Evolutionary conservation across 2,888 invertebrate species (phyloP), one percentile per base, ranked within the genome.

Genomic region (Diadromus collaris): DNA sequence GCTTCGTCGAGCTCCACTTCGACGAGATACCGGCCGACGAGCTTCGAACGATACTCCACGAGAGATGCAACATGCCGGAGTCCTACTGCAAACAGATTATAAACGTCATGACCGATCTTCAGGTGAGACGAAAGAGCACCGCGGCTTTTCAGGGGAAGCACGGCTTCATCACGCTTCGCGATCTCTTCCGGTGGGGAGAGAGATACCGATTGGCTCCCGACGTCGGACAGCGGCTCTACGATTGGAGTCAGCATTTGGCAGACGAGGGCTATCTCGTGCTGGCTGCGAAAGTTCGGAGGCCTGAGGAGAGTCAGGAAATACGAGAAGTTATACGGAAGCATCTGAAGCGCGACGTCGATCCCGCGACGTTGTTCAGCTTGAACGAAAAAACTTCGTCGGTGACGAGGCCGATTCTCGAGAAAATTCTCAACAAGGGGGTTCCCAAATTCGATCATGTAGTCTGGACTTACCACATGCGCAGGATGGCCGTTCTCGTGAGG

Each of bases 1-100:
- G 99, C 83, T 99, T 99, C 90, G 96, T 99, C 7, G 99, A 99
- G 90, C 92, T 99, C 4, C 98, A 99, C 90, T 99, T 99, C 89
- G 96, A 97, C 86, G 98, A 98, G 89, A 98, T 99, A 87, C 99
- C 99, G 0, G 92, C 95, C 16, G 90, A 91, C 0, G 99, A 99
- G 89, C 91, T 99, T 76, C 96, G 97, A 90, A 94, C 92, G 0
- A 99, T 99, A 89, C 92, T 99, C 60, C 96, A 98, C 84, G 93
- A 96, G 89, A 93, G 98, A 81, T 99, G 99, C 90, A 93, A 94
- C 44, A 95, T 99, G 87, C 97, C 99, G 0, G 93, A 94, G 5
- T 95, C 97, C 0, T 98, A 98, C 89, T 95, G 97, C 79, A 96
- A 96, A 85, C 97, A 97, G 90, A 96, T 99, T 92, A 97, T 99